Conservation (phyloP, 2,888 invertebrate genomes). For the Drosophila atripex region DNA sequence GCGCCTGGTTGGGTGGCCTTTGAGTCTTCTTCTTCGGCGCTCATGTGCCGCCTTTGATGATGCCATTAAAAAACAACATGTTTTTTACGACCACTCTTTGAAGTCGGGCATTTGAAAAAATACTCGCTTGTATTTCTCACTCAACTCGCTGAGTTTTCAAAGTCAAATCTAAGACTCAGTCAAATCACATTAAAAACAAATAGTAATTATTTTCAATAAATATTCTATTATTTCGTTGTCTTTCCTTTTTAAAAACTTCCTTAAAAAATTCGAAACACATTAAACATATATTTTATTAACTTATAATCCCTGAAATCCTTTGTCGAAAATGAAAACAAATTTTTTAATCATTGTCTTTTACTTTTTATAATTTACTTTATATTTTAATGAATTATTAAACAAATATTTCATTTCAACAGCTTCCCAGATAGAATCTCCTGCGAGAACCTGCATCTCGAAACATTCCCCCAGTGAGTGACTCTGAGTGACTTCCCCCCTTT, state of each 20-base stretch:
- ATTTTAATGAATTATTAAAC: too few species aligned
- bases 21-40: conserved; percentile 12
- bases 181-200: too few species aligned
- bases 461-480: not conserved
- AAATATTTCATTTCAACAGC: not conserved
- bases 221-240: too few species aligned
- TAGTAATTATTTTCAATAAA: too few species aligned
- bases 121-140: not conserved
- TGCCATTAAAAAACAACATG: not conserved
- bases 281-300: too few species aligned
- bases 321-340: not conserved
- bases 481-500: not conserved
- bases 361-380: not conserved
- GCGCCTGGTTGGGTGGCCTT: conserved; percentile 22
- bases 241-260: too few species aligned
- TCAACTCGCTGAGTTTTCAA: not conserved
- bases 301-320: too few species aligned
- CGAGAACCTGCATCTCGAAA: not conserved
- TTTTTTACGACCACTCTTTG: not conserved
- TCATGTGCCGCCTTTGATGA: conserved; percentile 28
- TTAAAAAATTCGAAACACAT: too few species aligned
- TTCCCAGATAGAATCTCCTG: not conserved
- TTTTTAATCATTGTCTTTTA: not conserved
- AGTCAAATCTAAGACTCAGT: too few species aligned
- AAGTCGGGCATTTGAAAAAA: not conserved